Evolutionary conservation across 2,113 vertebrate genomes (phyloP), one percentile per base, ranked within the genome.

Genomic region (Microcebus tavaratra): DNA sequence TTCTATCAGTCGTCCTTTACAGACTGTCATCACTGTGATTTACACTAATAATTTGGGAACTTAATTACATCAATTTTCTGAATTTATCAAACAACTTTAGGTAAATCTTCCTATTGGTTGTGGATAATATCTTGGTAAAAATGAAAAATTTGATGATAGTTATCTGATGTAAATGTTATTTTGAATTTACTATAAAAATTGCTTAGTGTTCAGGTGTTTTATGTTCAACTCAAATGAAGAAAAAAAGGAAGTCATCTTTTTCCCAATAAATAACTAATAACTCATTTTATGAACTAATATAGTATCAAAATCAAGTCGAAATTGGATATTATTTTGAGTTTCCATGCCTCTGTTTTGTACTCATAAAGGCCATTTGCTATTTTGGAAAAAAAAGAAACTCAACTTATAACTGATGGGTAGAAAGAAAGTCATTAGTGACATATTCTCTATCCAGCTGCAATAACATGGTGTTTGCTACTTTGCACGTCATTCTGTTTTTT

Each of bases 351-450:
- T 67, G 67, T 92, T 91, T 97, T 70, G 27, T 94, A 88, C 92
- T 96, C 81, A 86, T 94, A 88, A 96, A 95, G 96, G 92, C 92
- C 72, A 96, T 92, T 97, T 97, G 87, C 94, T 95, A 95, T 96
- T 97, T 97, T 97, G 83, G 95, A 81, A 87, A 80, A 68, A 65
- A 97, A 72, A 79, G n/a, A 45, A 87, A 67, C 31, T 95, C 89
- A 96, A 97, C 76, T 90, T 95, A 55, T 88, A 95, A 97, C 89
- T 96, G 95, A 96, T 2, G 53, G 67, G 63, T 95, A 94, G 92
- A 95, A 97, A 97, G 96, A 97, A 95, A 95, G 88, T 97, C 96
- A 97, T 97, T 95, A 97, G 97, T 96, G 95, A 95, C 94, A 96
- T 95, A 97, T 97, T 98, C 97, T 97, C 80, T 95, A 72, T 94